Base-by-base conservation (phyloP, 2,113 vertebrate genomes). In the Etheostoma cragini region DNA sequence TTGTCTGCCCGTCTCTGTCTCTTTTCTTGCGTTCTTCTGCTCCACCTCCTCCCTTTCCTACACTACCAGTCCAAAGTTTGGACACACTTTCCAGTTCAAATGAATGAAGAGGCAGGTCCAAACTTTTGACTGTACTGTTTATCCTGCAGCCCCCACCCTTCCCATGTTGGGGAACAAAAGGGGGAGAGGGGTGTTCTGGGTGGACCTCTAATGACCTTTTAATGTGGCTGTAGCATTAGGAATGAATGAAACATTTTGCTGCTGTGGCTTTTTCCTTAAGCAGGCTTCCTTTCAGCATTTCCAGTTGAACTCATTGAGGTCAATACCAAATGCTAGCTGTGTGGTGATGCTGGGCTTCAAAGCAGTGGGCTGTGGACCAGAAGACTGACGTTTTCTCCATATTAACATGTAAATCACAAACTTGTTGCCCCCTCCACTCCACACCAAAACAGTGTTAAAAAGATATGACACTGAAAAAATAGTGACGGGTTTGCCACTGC, bases 61-160 rank as follows among this genome's bases (percentile, higher is more conserved):
- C 35, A 35, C 35, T 35, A 35, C 35, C 35, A 35, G 35, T 35
- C 35, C 35, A 35, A 35, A 7, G 35, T 35, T 35, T 35, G 35
- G 35, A 35, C 35, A 35, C 35, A 35, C 35, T 35, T 35, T 35
- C 35, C 35, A 35, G 35, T 35, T 35, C 35, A 35, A 35, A 35
- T 35, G 7, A 35, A 35, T 35, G 35, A 35, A 8, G 35, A 35
- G 35, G 35, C 7, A 7, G 6, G 35, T 35, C 35, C 7, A 35
- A 35, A 35, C 35, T 8, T 35, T 35, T 35, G 35, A 35, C 35
- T 35, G 35, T 7, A 35, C 35, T 35, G 35, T 35, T n/a, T 75
- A 80, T 77, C 71, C 60, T 76, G 67, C n/a, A 14, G 50, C 47
- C 63, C 67, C 80, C 77, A 81, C 73, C 76, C 65, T 86, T 87